Base-by-base conservation (phyloP, 2,888 invertebrate genomes). In the Melinaea marsaeus region DNA sequence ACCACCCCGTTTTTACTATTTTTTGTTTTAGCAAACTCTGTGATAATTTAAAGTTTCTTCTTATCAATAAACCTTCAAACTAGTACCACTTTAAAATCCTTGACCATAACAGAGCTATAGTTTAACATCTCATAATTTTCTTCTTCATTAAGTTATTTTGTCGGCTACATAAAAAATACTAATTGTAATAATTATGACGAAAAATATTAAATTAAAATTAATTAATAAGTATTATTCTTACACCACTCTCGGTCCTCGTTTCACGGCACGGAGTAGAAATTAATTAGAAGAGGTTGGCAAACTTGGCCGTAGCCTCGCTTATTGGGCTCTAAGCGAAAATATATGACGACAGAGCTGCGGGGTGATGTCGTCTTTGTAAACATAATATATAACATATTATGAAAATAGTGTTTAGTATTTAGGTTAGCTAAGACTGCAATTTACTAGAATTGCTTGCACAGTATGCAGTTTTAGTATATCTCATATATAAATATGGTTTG, bases 281-380 rank as follows among this genome's bases (percentile, higher is more conserved):
- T 88, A 88, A 88, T 88, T 88, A 87, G 86, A 87, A 84, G 83
- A 86, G 84, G 86, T 85, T 83, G 80, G 86, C 82, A 85, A 87
- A 88, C 83, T 87, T 86, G 81, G 78, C 76, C 81, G 79, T 79
- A 74, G 76, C 78, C 77, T 68, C 81, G 82, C 81, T 88, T 88
- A 88, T 88, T 88, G 86, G 86, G 86, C 83, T 79, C 74, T 74
- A 75, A 75, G 83, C 81, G 86, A 87, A 87, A 86, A 88, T 88
- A 87, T 88, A 86, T 79, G 86, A 83, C 84, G 81, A 75, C 73
- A 72, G 72, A 74, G 78, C 75, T 71, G 72, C 69, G 68, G 65
- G 66, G 62, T 62, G 57, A 58, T 62, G 67, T 58, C 63, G 56
- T 45, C 65, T 58, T 59, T 62, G 61, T 64, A 51, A 51, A 51